A percentile compares a stretch with the other conserved stretches of the same genome.
Evolutionary conservation across 2,797 vertebrate species (phyloP).

Genomic region (Pseudochromis fuscus): DNA sequence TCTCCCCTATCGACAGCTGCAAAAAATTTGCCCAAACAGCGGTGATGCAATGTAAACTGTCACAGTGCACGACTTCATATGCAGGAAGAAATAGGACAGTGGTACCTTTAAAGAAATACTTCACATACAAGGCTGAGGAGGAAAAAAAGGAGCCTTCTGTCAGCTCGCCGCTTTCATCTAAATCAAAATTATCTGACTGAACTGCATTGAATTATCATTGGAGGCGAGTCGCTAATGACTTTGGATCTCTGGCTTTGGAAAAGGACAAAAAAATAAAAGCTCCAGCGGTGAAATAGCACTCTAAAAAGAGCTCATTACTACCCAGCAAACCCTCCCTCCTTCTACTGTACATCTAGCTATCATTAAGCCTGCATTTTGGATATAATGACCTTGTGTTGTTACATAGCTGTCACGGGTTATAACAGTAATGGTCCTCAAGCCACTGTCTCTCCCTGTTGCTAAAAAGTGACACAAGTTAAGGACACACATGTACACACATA

Average conservation of each 20-base stretch:
- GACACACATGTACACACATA: slow-evolving; percentile 37
- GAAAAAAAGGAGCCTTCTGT: slow-evolving; percentile 30
- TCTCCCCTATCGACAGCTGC: slow-evolving; percentile 4
- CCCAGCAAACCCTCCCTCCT: slow-evolving; percentile 31
- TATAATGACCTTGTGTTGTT: slow-evolving; percentile 84
- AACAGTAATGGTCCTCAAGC: slow-evolving; percentile 85
- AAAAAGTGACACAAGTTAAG: slow-evolving; percentile 60
- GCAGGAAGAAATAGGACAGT: not conserved
- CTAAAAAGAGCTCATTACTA: slow-evolving; percentile 74
- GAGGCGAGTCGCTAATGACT: slow-evolving; percentile 64
- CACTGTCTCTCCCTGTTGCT: slow-evolving; percentile 58
- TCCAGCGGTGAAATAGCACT: slow-evolving; percentile 48
- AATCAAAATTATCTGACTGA: slow-evolving; percentile 67
- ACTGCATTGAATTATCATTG: slow-evolving; percentile 59
- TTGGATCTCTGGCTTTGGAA: slow-evolving; percentile 41
- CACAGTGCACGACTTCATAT: slow-evolving; percentile 10
- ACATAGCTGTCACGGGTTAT: slow-evolving; percentile 82
- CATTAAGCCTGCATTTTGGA: slow-evolving; percentile 73
- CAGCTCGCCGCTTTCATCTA: slow-evolving; percentile 59
- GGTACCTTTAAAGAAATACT: slow-evolving; percentile 33
- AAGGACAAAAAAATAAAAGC: slow-evolving; percentile 9
- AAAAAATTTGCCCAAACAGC: not conserved
- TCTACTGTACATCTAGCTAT: slow-evolving; percentile 71
- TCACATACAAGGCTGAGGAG: not conserved
- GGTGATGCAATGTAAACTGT: slow-evolving; percentile 22